Evolutionary conservation across 2,888 invertebrate species (phyloP).

Genomic region (Rotaria socialis): DNA sequence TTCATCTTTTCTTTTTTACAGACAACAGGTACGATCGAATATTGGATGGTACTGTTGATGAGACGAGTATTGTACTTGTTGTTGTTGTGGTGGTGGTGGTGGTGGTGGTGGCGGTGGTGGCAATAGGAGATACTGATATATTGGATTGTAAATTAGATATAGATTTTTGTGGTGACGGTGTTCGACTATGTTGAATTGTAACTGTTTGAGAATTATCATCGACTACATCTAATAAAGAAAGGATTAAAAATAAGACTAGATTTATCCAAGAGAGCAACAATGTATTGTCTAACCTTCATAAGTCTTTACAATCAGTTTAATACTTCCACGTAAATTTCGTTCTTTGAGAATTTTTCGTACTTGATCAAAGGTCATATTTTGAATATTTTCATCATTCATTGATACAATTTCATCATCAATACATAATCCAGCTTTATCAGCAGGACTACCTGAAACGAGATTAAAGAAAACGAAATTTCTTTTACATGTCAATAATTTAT

Average conservation of each 20-base stretch:
- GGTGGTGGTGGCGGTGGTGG: no score
- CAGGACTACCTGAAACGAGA: slow-evolving; percentile 38
- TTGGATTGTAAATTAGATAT: neutral
- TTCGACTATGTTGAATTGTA: slow-evolving; percentile 1
- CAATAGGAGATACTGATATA: neutral
- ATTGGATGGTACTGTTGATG: neutral
- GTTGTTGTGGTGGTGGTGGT: neutral
- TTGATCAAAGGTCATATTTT: slow-evolving; percentile 44
- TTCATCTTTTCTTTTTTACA: neutral
- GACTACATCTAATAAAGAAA: neutral
- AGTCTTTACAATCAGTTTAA: neutral
- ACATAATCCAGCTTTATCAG: slow-evolving; percentile 44
- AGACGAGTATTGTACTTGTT: neutral
- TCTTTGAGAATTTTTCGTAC: slow-evolving; percentile 45
- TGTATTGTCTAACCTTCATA: neutral
- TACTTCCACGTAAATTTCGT: slow-evolving; percentile 25
- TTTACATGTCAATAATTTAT: neutral
- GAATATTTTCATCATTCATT: slow-evolving; percentile 42
- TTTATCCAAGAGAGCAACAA: no score
- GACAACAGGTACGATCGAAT: neutral
- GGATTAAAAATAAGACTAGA: neutral
- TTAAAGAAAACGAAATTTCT: neutral
- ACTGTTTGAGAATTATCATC: slow-evolving; percentile 32
- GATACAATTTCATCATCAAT: slow-evolving; percentile 39
- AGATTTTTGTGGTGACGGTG: slow-evolving; percentile 5